These are phyloP conservation scores for Gambusia holbrooki DNA, from an alignment of 2,113 vertebrate genomes.

Conservation along the genomic window DNA sequence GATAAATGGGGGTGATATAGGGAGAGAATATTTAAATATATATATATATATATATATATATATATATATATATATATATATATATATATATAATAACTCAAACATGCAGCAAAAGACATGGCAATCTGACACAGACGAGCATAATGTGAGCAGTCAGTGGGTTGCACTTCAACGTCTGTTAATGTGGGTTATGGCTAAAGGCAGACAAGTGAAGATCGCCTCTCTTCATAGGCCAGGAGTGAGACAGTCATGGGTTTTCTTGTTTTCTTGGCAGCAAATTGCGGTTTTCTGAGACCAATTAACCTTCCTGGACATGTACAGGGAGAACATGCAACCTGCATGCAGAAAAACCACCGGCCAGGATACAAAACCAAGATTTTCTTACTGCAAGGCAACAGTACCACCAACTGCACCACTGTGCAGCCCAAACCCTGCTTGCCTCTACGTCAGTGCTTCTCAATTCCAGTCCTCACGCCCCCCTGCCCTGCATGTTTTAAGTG, in stretches of 20 bases:
- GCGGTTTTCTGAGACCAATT: slow-evolving; percentile 15
- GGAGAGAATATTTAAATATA: background rate
- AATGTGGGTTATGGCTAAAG: slow-evolving; percentile 39
- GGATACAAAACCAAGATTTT: no score
- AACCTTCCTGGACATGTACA: no score
- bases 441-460: no score
- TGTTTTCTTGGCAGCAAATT: slow-evolving; percentile 50
- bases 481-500: no score
- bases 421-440: no score
- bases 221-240: slow-evolving; percentile 9
- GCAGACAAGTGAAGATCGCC: slow-evolving; percentile 21
- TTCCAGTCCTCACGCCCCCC: no score
- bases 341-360: no score
- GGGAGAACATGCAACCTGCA: no score
- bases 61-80: no score
- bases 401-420: no score
- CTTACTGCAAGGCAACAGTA: no score
- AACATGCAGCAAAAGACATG: slow-evolving; percentile 11
- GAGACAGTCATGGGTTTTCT: slow-evolving; percentile 32
- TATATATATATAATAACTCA: background rate
- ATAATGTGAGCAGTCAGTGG: slow-evolving; percentile 33
- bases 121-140: slow-evolving; percentile 12
- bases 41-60: no score
- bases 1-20: background rate
- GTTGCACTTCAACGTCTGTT: slow-evolving; percentile 24